phyloP scores from a whole-genome alignment of 2,113 vertebrate genomes.

The Chamaetylas fuelleborni region DNA sequence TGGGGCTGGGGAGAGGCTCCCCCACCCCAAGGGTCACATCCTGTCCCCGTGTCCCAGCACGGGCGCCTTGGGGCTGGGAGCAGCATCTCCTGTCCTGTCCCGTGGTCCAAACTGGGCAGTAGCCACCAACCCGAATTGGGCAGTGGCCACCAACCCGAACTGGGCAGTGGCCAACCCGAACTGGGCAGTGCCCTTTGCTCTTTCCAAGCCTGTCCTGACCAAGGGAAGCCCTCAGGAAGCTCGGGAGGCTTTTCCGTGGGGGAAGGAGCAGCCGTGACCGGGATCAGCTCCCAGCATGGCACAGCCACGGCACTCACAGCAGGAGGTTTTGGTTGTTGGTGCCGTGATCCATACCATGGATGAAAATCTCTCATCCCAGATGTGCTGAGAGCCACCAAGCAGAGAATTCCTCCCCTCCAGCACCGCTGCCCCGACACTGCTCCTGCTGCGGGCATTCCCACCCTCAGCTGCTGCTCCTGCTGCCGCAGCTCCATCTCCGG shows the following conservation, averaged over 20 bases:
- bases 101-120: not conserved
- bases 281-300: rapidly evolving
- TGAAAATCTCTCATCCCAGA: too few relatives aligned
- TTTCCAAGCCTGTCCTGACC: rapidly evolving
- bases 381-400: rapidly evolving
- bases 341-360: rapidly evolving
- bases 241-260: not conserved
- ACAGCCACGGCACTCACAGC: rapidly evolving
- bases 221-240: rapidly evolving
- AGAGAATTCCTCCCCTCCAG: not conserved
- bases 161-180: not conserved
- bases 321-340: rapidly evolving
- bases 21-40: not conserved
- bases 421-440: not conserved
- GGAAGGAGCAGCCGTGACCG: rapidly evolving
- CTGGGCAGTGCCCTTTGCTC: not conserved
- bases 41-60: not conserved
- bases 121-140: not conserved
- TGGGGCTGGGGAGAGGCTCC: not conserved
- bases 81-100: not conserved
- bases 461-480: not conserved
- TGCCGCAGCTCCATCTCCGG: not conserved
- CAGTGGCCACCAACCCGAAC: not conserved
- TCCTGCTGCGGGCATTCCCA: not conserved
- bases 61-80: rapidly evolving